A percentile compares a stretch with the other conserved stretches of the same genome.
phyloP scores from a whole-genome alignment of 2,113 vertebrate genomes.

The Stomatorhinus ivindoensis region DNA sequence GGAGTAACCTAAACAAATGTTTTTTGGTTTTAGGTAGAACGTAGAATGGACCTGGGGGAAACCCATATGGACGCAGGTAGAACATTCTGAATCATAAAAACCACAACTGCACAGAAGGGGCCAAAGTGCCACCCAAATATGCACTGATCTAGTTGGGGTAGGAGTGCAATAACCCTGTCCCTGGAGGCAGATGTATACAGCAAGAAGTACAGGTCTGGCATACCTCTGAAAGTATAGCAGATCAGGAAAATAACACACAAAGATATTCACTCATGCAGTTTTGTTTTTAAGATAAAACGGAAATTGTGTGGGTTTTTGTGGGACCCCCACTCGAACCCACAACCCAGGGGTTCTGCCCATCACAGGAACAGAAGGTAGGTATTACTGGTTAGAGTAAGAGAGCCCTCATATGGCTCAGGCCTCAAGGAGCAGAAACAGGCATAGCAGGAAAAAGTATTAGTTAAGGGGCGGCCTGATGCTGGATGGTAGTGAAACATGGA shows the following conservation, averaged over 20 bases:
- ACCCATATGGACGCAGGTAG: not conserved
- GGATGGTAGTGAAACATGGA: slow-evolving; percentile 15
- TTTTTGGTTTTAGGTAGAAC: not conserved
- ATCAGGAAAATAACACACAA: not conserved
- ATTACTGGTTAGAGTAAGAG: not conserved
- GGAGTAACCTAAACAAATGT: not conserved
- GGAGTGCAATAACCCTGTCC: not conserved
- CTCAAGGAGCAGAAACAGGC: not conserved
- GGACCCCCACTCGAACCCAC: not conserved
- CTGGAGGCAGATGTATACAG: not conserved
- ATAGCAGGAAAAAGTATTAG: not conserved
- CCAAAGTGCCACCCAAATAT: not conserved
- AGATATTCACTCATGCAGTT: not conserved
- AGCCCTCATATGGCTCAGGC: not conserved
- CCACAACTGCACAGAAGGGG: not conserved
- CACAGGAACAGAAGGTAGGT: not conserved
- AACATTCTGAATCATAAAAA: not conserved
- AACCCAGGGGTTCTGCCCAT: not conserved
- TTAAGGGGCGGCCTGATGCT: not conserved
- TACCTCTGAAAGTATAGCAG: not conserved
- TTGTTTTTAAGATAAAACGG: not conserved
- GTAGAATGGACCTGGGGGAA: not conserved
- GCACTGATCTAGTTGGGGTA: not conserved
- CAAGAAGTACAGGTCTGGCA: not conserved
- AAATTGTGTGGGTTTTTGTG: not conserved